These are phyloP conservation scores for Polyploca ridens DNA, from an alignment of 2,888 invertebrate species.

Conservation along the genomic window DNA sequence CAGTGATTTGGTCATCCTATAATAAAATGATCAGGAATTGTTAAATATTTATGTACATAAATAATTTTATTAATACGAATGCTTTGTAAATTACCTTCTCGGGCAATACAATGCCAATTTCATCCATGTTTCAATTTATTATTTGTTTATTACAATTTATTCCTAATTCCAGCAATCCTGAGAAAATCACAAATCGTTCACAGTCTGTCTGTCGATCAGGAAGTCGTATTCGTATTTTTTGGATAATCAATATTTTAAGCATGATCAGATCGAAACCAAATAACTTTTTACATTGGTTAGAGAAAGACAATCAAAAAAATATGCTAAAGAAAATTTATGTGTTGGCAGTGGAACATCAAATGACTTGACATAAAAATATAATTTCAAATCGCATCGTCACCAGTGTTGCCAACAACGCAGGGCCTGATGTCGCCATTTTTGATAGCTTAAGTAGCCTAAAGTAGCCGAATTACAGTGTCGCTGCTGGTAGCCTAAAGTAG, in stretches of 20 bases:
- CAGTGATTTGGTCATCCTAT: slow-evolving; percentile 87
- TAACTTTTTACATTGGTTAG: background rate
- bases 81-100: slow-evolving; percentile 87
- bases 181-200: slow-evolving; percentile 14
- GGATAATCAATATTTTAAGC: slow-evolving; percentile 15
- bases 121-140: slow-evolving; percentile 86
- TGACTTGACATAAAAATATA: background rate
- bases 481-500: no score
- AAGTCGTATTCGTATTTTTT: slow-evolving; percentile 21
- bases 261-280: background rate
- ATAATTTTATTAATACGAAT: background rate
- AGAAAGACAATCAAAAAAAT: background rate
- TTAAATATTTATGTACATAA: background rate
- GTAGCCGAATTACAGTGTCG: no score
- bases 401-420: no score
- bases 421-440: no score
- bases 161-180: no score
- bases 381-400: slow-evolving; percentile 1
- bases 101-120: slow-evolving; percentile 90
- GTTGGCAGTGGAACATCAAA: background rate
- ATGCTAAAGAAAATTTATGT: background rate
- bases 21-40: slow-evolving; percentile 28
- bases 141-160: no score
- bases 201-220: background rate
- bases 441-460: no score